Conservation (phyloP, 2,888 invertebrate genomes). For the Lepidocyrtinus sp. region DNA sequence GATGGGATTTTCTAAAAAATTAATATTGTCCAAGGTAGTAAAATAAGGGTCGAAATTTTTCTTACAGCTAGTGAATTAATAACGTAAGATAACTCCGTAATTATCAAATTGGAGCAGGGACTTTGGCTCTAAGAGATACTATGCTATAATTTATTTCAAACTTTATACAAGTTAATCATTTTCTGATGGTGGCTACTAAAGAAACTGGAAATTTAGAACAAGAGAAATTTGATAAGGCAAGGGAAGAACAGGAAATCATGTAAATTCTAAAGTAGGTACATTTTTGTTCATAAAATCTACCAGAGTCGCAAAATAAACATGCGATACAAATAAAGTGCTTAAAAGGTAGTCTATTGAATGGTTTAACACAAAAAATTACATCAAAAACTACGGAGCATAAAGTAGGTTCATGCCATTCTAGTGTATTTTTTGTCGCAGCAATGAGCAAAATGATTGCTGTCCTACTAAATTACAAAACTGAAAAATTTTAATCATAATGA, state of each 20-base stretch:
- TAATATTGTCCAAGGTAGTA: background rate
- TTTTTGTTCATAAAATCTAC: too few relatives aligned
- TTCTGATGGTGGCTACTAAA: background rate
- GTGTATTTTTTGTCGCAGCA: background rate
- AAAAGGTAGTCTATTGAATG: too few relatives aligned
- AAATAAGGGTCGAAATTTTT: background rate
- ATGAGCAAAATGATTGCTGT: conserved; percentile 1
- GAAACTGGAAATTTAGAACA: conserved; percentile 3
- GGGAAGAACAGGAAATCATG: background rate
- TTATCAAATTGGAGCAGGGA: conserved; percentile 16
- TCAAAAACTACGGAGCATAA: background rate
- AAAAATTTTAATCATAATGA: conserved; percentile 2
- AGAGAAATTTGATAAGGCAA: conserved; percentile 4
- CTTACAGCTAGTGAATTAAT: background rate
- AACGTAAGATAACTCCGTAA: too few relatives aligned
- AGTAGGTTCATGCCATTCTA: background rate
- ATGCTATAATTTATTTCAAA: too few relatives aligned
- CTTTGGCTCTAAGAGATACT: background rate
- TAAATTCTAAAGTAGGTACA: background rate
- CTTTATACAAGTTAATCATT: too few relatives aligned
- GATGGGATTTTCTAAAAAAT: background rate
- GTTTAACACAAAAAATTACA: too few relatives aligned
- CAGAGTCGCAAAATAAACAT: too few relatives aligned
- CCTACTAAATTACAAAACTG: conserved; percentile 8
- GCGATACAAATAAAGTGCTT: too few relatives aligned